Evolutionary conservation across 2,113 vertebrate species (phyloP).

Genomic region (Triplophysa rosa): DNA sequence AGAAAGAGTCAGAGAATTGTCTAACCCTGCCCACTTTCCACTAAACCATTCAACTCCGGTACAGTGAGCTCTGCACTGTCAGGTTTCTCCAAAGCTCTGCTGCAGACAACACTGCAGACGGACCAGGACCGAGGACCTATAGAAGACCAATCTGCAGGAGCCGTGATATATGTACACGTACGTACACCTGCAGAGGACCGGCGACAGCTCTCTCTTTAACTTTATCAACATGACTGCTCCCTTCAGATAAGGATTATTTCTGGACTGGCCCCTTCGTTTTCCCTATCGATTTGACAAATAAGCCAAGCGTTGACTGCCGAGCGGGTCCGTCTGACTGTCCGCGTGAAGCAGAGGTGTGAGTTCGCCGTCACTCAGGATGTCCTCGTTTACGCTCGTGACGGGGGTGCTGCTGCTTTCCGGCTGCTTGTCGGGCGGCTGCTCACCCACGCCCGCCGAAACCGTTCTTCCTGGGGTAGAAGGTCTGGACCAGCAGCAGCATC

Average conservation of each 20-base stretch:
- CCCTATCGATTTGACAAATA: conserved; percentile 17
- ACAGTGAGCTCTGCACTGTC: conserved; percentile 51
- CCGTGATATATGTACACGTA: background rate
- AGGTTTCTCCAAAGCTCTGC: conserved; percentile 56
- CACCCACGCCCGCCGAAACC: conserved; percentile 64
- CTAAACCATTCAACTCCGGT: conserved; percentile 64
- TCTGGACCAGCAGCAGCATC: background rate
- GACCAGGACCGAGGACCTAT: conserved; percentile 1
- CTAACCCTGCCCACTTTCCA: conserved; percentile 73
- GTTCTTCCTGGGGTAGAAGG: background rate
- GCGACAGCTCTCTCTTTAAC: background rate
- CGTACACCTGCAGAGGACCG: background rate
- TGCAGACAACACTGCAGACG: background rate
- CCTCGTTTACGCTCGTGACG: conserved; percentile 71
- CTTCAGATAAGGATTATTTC: conserved; percentile 55
- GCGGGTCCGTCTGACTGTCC: background rate
- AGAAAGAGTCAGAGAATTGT: conserved; percentile 64
- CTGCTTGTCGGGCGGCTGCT: conserved; percentile 77
- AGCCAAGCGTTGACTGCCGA: conserved; percentile 5
- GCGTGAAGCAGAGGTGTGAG: conserved; percentile 19
- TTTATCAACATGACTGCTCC: conserved; percentile 44
- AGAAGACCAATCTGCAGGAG: background rate
- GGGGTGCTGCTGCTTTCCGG: conserved; percentile 78
- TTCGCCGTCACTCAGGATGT: conserved; percentile 44
- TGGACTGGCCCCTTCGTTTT: conserved; percentile 17